Evolutionary conservation across 1,140 invertebrate species (phyloP).

Genomic region (Heliconius congener): DNA sequence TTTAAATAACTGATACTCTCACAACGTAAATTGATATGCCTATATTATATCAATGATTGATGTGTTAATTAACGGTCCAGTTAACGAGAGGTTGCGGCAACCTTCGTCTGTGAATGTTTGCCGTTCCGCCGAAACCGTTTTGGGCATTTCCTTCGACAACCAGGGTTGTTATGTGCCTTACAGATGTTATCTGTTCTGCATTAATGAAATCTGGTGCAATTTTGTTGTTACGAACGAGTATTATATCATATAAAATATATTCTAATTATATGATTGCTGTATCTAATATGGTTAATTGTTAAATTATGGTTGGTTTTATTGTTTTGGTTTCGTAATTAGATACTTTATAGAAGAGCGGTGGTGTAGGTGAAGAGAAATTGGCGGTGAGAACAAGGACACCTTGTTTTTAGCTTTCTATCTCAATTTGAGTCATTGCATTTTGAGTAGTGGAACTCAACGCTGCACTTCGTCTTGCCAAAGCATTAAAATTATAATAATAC

Average conservation of each 20-base stretch:
- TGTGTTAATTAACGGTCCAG: conserved; percentile 39
- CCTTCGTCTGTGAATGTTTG: conserved; percentile 33
- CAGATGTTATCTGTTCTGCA: not conserved
- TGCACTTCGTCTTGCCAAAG: too few species aligned
- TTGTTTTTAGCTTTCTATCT: too few species aligned
- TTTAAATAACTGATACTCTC: not conserved
- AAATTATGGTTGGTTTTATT: too few species aligned
- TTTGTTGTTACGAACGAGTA: not conserved
- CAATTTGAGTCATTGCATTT: too few species aligned
- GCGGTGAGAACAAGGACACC: too few species aligned
- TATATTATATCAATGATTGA: conserved; percentile 30
- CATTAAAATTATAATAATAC: too few species aligned
- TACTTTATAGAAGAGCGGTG: too few species aligned
- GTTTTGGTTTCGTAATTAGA: too few species aligned
- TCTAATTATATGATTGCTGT: not conserved
- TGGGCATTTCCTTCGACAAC: conserved; percentile 22
- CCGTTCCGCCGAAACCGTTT: not conserved
- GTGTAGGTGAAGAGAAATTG: too few species aligned
- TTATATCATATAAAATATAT: conserved; percentile 13
- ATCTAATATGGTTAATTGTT: not conserved
- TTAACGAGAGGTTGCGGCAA: conserved; percentile 36
- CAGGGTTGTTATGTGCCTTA: conserved; percentile 13
- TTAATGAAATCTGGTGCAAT: not conserved
- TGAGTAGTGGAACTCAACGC: too few species aligned
- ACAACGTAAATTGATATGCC: conserved; percentile 3